Percentiles rank a stretch among this genome's conserved stretches.
These are phyloP conservation scores for Drosophila emarginata DNA, from an alignment of 2,888 invertebrate genomes.

Conservation along the genomic window DNA sequence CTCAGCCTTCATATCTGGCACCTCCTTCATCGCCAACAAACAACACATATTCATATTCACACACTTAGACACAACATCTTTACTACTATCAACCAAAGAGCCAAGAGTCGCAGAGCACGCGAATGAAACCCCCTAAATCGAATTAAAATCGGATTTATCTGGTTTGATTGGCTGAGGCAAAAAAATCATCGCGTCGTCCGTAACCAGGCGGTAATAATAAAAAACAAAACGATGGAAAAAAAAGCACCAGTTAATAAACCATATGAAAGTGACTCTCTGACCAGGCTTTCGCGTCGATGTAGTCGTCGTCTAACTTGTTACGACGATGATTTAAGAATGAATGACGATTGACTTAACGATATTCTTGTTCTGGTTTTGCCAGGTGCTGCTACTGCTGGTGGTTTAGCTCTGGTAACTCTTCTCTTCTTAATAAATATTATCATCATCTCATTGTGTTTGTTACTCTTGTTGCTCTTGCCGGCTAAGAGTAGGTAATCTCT, in stretches of 20 bases:
- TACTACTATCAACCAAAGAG: constrained; percentile 53
- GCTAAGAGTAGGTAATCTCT: background rate
- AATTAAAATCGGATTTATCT: constrained; percentile 80
- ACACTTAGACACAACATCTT: constrained; percentile 53
- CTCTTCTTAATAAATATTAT: background rate
- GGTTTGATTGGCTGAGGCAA: constrained; percentile 66
- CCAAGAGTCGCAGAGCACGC: constrained; percentile 44
- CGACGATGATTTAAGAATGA: constrained; percentile 4
- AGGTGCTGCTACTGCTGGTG: no score
- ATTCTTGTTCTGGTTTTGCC: background rate
- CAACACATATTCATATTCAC: constrained; percentile 35
- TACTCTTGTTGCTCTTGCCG: background rate
- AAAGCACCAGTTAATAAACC: constrained; percentile 37
- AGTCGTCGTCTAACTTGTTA: background rate
- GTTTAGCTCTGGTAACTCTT: background rate
- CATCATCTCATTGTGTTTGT: background rate
- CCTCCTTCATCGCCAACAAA: constrained; percentile 20
- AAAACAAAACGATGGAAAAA: constrained; percentile 14
- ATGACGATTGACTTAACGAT: constrained; percentile 5
- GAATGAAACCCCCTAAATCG: constrained; percentile 73
- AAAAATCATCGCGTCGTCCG: background rate
- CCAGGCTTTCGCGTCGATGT: constrained; percentile 12
- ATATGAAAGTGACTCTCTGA: constrained; percentile 23
- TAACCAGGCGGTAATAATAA: constrained; percentile 32
- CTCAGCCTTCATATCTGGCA: constrained; percentile 11